Conservation (phyloP, 2,888 invertebrate genomes). For the Therioaphis trifolii region DNA sequence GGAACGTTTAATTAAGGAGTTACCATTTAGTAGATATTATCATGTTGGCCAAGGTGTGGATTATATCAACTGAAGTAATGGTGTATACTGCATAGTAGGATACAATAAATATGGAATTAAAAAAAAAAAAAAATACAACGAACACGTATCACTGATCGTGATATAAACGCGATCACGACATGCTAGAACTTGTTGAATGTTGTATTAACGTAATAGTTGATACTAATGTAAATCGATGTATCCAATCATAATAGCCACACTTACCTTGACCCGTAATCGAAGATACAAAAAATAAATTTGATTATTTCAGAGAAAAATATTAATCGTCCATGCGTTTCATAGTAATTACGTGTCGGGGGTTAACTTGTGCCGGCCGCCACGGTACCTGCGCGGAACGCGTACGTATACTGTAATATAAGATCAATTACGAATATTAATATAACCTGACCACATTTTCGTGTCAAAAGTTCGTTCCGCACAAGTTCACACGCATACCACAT, state of each 20-base stretch:
- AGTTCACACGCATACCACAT: not conserved
- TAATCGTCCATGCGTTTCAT: constrained; percentile 37
- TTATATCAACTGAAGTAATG: not conserved
- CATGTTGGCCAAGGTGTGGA: not conserved
- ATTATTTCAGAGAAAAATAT: not conserved
- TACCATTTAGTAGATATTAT: not conserved
- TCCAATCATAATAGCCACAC: constrained; percentile 19
- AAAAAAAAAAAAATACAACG: constrained; percentile 24
- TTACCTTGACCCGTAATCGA: constrained; percentile 34
- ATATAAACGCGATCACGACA: constrained; percentile 27
- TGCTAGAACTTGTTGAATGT: constrained; percentile 46
- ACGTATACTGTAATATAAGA: constrained; percentile 8
- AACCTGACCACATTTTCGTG: not conserved
- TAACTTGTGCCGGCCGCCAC: not conserved
- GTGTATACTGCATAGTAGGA: not conserved
- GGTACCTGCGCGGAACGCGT: not conserved
- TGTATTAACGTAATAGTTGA: constrained; percentile 32
- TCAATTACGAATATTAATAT: constrained; percentile 35
- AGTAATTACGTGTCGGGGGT: constrained; percentile 2
- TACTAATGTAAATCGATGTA: not conserved
- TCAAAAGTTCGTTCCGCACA: not conserved
- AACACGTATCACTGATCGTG: constrained; percentile 27
- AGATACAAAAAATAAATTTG: not conserved
- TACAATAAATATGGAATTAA: not conserved
- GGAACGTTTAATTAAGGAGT: not conserved